Evolutionary conservation across 1,140 invertebrate genomes (phyloP).

Genomic region (Drosophila bifasciata): DNA sequence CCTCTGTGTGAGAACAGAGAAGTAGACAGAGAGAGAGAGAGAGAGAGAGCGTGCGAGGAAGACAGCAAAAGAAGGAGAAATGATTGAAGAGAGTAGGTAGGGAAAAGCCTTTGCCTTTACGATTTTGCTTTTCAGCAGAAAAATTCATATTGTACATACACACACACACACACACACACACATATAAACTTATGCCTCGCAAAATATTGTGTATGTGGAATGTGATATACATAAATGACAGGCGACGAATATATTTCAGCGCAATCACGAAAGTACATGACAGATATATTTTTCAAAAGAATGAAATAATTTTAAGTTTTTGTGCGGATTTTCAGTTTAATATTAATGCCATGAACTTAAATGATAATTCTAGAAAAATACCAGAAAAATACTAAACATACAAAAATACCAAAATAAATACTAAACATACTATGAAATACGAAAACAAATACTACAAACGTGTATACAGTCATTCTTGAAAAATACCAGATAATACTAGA

Average conservation of each 20-base stretch:
- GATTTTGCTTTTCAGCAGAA: slow-evolving; percentile 51
- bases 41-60: background rate
- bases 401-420: background rate
- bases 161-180: background rate
- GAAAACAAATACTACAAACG: too few relatives aligned
- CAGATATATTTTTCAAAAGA: too few relatives aligned
- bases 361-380: too few relatives aligned
- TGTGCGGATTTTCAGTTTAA: too few relatives aligned
- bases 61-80: too few relatives aligned
- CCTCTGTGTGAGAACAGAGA: slow-evolving; percentile 12
- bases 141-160: slow-evolving; percentile 24
- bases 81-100: background rate
- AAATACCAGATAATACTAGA: too few relatives aligned
- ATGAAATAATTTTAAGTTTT: too few relatives aligned
- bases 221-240: slow-evolving; percentile 18
- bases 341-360: too few relatives aligned
- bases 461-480: too few relatives aligned
- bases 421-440: too few relatives aligned
- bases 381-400: background rate
- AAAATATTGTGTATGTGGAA: background rate
- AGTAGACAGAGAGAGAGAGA: background rate
- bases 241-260: background rate
- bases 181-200: slow-evolving; percentile 7
- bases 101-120: slow-evolving; percentile 12
- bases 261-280: too few relatives aligned